A percentile compares a stretch with the other conserved stretches of the same genome.
These are phyloP conservation scores for Caerostris darwini DNA, from an alignment of 1,140 invertebrate genomes.

Conservation along the genomic window DNA sequence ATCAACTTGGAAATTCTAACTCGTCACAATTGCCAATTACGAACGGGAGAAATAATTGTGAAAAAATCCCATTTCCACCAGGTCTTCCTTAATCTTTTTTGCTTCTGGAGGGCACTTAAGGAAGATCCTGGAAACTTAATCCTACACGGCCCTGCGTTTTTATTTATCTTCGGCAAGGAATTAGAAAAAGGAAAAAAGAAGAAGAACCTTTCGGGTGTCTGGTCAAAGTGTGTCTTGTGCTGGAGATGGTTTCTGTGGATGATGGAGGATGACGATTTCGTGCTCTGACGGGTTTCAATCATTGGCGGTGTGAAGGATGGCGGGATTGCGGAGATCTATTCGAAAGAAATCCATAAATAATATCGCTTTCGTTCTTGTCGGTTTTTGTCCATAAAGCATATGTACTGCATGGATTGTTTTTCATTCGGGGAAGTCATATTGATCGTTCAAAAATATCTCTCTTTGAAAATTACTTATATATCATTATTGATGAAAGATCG, in stretches of 20 bases:
- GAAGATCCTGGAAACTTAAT: conserved; percentile 20
- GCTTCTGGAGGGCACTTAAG: conserved; percentile 10
- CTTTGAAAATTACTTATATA: too few relatives aligned
- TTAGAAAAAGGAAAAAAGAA: background rate
- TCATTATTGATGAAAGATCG: too few relatives aligned
- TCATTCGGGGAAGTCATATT: background rate
- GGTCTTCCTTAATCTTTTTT: too few relatives aligned
- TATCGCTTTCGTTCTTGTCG: background rate
- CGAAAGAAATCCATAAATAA: background rate
- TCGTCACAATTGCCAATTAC: too few relatives aligned
- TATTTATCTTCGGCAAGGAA: background rate
- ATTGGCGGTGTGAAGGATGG: background rate
- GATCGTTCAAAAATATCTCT: too few relatives aligned
- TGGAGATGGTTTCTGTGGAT: background rate
- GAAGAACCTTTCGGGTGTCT: background rate
- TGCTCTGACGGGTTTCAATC: too few relatives aligned
- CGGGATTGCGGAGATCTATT: background rate
- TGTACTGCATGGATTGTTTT: too few relatives aligned
- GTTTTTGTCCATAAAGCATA: too few relatives aligned
- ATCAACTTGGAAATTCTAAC: too few relatives aligned
- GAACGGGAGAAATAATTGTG: too few relatives aligned
- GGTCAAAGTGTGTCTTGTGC: background rate
- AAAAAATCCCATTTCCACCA: too few relatives aligned
- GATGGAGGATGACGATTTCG: too few relatives aligned
- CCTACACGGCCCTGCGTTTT: background rate